Evolutionary conservation across 2,113 vertebrate species (phyloP).

Genomic region (Anser cygnoides): DNA sequence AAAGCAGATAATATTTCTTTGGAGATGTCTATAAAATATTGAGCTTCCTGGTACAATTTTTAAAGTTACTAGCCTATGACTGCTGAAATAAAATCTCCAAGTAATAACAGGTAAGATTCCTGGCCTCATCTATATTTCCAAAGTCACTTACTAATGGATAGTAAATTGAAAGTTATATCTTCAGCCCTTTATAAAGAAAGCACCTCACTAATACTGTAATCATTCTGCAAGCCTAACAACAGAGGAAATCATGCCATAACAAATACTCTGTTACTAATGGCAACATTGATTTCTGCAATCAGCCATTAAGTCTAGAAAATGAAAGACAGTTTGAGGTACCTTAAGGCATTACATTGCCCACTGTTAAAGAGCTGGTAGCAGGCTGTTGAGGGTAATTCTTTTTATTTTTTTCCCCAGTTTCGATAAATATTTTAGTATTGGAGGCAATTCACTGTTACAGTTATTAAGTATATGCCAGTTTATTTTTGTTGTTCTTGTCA

Average conservation of each 20-base stretch:
- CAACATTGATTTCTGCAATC: slow-evolving; percentile 89
- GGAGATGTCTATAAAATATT: slow-evolving; percentile 70
- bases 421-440: slow-evolving; percentile 58
- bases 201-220: slow-evolving; percentile 82
- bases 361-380: slow-evolving; percentile 74
- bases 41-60: slow-evolving; percentile 71
- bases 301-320: slow-evolving; percentile 86
- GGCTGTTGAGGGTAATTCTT: slow-evolving; percentile 68
- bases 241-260: slow-evolving; percentile 85
- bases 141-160: slow-evolving; percentile 77
- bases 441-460: slow-evolving; percentile 50
- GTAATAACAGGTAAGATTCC: slow-evolving; percentile 74
- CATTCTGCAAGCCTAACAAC: slow-evolving; percentile 82
- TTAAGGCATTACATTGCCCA: slow-evolving; percentile 78
- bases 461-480: slow-evolving; percentile 66
- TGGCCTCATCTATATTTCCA: slow-evolving; percentile 71
- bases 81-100: slow-evolving; percentile 69
- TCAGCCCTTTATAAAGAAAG: slow-evolving; percentile 77
- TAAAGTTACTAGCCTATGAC: slow-evolving; percentile 53
- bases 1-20: slow-evolving; percentile 73
- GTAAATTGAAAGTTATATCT: slow-evolving; percentile 80
- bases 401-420: neutral
- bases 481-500: slow-evolving; percentile 70
- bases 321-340: slow-evolving; percentile 84
- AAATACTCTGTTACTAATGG: slow-evolving; percentile 88